Evolutionary conservation across 2,113 vertebrate genomes (phyloP).

Genomic region (Amphiprion percula): DNA sequence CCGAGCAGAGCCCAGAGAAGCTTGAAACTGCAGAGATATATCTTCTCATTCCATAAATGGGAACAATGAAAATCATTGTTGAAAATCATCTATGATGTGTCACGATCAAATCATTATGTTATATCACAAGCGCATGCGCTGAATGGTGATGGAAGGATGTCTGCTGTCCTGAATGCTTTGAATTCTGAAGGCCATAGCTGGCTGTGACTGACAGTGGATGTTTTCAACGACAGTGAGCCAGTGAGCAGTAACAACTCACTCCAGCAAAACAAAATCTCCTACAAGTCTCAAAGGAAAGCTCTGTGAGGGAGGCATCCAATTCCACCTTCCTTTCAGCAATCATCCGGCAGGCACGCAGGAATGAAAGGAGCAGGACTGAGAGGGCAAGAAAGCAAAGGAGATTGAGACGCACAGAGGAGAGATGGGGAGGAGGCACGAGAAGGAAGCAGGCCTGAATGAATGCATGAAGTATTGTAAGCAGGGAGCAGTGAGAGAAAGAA

Average conservation of each 20-base stretch:
- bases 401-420: slow-evolving; percentile 61
- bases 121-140: not conserved
- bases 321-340: slow-evolving; percentile 75
- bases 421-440: not conserved
- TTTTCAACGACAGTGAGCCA: slow-evolving; percentile 60
- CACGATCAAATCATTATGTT: not conserved
- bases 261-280: slow-evolving; percentile 71
- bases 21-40: not conserved
- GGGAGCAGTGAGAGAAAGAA: slow-evolving; percentile 36
- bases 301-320: slow-evolving; percentile 74
- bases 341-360: slow-evolving; percentile 53
- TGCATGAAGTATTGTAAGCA: slow-evolving; percentile 45
- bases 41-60: not conserved
- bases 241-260: slow-evolving; percentile 70
- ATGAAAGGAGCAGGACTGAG: slow-evolving; percentile 70
- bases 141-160: not conserved
- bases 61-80: not conserved
- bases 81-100: not conserved
- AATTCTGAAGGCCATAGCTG: slow-evolving; percentile 30
- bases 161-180: slow-evolving; percentile 37
- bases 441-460: slow-evolving; percentile 42
- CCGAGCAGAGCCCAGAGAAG: not conserved
- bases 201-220: slow-evolving; percentile 57
- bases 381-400: slow-evolving; percentile 70
- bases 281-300: slow-evolving; percentile 72